Conservation (phyloP, 30 jellyfish, hydroid and myxozoan genomes). For the Haliclystus octoradiatus region DNA sequence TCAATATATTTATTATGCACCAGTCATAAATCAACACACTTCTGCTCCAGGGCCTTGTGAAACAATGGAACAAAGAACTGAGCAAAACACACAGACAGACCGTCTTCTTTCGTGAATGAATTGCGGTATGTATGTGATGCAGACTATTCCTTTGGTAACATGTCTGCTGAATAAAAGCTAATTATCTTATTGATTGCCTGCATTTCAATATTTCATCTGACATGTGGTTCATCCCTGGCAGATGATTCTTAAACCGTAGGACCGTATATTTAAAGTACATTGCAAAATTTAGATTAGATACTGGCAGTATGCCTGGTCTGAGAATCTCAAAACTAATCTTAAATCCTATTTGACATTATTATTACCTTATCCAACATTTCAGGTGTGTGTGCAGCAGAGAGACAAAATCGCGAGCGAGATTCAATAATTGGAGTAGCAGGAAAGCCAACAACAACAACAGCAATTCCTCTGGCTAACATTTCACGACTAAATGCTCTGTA, state of each 20-base stretch:
- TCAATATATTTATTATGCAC: too few relatives aligned
- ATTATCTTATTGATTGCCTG: too few relatives aligned
- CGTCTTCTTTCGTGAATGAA: too few relatives aligned
- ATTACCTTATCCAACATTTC: conserved; percentile 88
- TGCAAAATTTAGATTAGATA: neutral
- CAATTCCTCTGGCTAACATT: conserved; percentile 79
- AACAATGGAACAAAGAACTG: too few relatives aligned
- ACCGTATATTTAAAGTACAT: neutral
- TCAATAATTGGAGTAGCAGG: conserved; percentile 98
- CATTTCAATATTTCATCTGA: too few relatives aligned
- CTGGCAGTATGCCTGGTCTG: neutral
- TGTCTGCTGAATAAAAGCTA: too few relatives aligned
- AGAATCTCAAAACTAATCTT: neutral
- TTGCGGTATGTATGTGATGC: too few relatives aligned
- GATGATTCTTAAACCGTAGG: neutral
- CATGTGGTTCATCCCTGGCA: neutral
- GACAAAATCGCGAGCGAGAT: conserved; percentile 90
- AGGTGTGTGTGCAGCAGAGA: conserved; percentile 96
- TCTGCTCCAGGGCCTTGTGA: too few relatives aligned
- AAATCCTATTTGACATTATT: neutral
- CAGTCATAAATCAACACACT: too few relatives aligned
- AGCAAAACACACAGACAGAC: too few relatives aligned
- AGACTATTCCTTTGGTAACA: too few relatives aligned
- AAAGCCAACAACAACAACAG: conserved; percentile 97
- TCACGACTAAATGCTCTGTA: conserved; percentile 93